Base-by-base conservation (phyloP, 2,888 invertebrate genomes). In the Noctua comes region DNA sequence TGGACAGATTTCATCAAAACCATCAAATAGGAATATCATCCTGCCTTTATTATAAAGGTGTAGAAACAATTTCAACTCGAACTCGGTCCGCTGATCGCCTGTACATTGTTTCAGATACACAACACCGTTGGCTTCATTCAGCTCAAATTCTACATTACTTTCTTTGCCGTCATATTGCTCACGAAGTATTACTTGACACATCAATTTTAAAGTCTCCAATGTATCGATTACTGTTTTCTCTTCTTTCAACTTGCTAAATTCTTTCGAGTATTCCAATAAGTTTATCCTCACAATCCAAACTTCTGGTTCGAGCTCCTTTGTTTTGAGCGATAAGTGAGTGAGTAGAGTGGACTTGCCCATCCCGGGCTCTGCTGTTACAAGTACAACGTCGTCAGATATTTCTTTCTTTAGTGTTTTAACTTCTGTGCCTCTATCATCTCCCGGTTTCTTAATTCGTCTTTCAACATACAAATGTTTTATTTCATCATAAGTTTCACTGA, bases 281-380 rank as follows among this genome's bases (percentile, higher is more conserved):
- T 87, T 82, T 10, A 87, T 71, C 8, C 86, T 76, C n/a, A 79
- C 65, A 51, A 87, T 83, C 86, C 88, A 89, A 24, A 78, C 11
- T 5, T 62, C 31, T 5, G 81, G 86, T 21, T 82, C 59, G 0
- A 40, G 0, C n/a, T 76, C 59, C 51, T 83, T 86, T 2, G 87
- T 85, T 54, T 68, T 71, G 6, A 86, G 10, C 1, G 87, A 76
- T 66, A 88, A 73, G 18, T 62, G 64, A 36, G 64, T 36, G 21
- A 64, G 83, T 3, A 88, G 65, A 11, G 80, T 86, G 24, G 88
- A 85, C 70, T 89, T 89, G 3, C 88, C 88, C 88, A 85, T 87
- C 0, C 86, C 88, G 1, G 88, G 85, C 54, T 73, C 68, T 5
- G 83, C 86, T 16, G 76, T 77, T 48, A 86, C 11, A 31, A 86